Evolutionary conservation across 1,140 invertebrate genomes (phyloP).

Genomic region (Lordiphosa mommai): DNA sequence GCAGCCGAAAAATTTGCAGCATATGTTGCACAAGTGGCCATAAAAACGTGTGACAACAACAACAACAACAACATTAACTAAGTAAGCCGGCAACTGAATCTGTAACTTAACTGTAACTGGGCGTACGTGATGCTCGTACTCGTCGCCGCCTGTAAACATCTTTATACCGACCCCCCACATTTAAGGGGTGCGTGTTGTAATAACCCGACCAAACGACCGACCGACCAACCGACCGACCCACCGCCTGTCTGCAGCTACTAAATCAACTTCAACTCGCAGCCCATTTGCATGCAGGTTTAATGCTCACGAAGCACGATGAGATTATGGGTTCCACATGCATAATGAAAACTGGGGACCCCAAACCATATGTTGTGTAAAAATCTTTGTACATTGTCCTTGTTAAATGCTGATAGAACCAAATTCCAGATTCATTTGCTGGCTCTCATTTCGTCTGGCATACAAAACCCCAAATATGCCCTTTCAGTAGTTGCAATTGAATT

Average conservation of each 20-base stretch:
- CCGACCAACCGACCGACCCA: neutral
- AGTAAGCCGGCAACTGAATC: constrained; percentile 33
- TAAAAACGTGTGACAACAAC: constrained; percentile 54
- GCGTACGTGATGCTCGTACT: constrained; percentile 50
- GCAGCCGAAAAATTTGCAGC: constrained; percentile 19
- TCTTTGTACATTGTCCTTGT: neutral
- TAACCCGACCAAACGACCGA: constrained; percentile 41
- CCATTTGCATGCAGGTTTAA: constrained; percentile 4
- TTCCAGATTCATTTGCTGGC: neutral
- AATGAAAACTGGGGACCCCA: too few species aligned
- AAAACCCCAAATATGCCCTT: neutral
- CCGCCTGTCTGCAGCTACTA: constrained; percentile 67
- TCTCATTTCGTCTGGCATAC: neutral
- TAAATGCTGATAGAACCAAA: neutral
- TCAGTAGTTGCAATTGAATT: constrained; percentile 2
- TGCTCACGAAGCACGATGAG: neutral
- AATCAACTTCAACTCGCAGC: constrained; percentile 63
- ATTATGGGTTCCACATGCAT: neutral
- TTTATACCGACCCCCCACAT: neutral
- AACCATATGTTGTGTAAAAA: too few species aligned
- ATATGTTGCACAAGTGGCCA: constrained; percentile 50
- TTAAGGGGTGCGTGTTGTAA: constrained; percentile 1
- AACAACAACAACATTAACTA: constrained; percentile 54
- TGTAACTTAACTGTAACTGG: constrained; percentile 64
- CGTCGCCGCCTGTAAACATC: neutral